A percentile compares a stretch with the other conserved stretches of the same genome.
phyloP scores from a whole-genome alignment of 2,888 invertebrate genomes.

The Cotesia congregata region DNA sequence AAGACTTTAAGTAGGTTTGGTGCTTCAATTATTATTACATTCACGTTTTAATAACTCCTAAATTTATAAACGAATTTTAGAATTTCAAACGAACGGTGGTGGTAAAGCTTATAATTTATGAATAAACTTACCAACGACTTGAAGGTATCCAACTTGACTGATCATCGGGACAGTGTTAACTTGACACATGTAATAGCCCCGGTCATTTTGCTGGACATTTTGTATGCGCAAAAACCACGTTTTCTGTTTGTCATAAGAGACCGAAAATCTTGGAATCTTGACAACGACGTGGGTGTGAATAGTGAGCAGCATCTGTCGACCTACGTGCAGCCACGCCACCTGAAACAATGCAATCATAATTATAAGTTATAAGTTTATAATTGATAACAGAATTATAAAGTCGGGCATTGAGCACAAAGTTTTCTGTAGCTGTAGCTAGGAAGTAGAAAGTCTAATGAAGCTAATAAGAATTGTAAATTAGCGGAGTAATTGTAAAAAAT shows the following conservation, averaged over 20 bases:
- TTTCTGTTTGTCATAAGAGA: conserved; percentile 92
- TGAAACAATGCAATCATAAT: conserved; percentile 64
- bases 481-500: not conserved
- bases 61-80: too few relatives aligned
- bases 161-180: conserved; percentile 95
- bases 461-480: not conserved
- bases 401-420: not conserved
- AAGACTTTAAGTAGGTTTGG: too few relatives aligned
- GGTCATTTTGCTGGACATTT: conserved; percentile 91
- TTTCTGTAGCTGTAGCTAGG: not conserved
- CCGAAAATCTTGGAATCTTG: conserved; percentile 90
- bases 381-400: too few relatives aligned
- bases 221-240: conserved; percentile 93
- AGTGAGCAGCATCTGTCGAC: conserved; percentile 93
- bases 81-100: too few relatives aligned
- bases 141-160: conserved; percentile 92
- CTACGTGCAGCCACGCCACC: conserved; percentile 97
- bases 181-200: conserved; percentile 93
- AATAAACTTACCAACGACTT: conserved; percentile 87
- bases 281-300: conserved; percentile 94
- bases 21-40: too few relatives aligned
- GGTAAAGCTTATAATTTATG: not conserved
- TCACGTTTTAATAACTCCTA: too few relatives aligned
- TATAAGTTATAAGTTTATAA: not conserved
- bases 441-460: not conserved